Conservation (phyloP, 2,113 vertebrate genomes). For the Chrysemys picta region DNA sequence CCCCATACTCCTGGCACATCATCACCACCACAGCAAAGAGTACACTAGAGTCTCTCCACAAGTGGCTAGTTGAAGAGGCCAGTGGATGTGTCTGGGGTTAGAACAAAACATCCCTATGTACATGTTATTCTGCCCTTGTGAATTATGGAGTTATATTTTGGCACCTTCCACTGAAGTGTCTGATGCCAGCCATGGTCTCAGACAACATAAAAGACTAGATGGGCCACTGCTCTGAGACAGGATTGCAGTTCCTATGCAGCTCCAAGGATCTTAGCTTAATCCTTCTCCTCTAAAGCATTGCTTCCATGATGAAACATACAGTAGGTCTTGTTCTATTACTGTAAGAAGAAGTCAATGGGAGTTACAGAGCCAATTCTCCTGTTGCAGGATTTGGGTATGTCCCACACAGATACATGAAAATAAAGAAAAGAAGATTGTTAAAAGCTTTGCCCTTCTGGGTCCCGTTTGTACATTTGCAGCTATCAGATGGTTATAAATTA, state of each 20-base stretch:
- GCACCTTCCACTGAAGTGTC: not conserved
- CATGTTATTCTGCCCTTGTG: no score
- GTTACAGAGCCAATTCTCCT: no score
- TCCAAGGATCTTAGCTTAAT: not conserved
- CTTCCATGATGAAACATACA: fast-evolving
- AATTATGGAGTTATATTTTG: not conserved
- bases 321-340: fast-evolving
- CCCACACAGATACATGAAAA: not conserved
- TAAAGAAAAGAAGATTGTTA: not conserved
- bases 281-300: not conserved
- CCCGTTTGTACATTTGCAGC: not conserved
- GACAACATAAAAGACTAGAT: not conserved
- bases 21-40: not conserved
- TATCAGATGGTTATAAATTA: not conserved
- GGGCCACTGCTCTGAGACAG: fast-evolving
- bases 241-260: not conserved
- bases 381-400: not conserved
- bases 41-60: no score
- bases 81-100: not conserved
- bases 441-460: not conserved
- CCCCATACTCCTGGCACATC: not conserved
- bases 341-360: fast-evolving
- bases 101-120: no score
- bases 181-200: not conserved
- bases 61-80: no score